Percentiles rank a stretch among this genome's conserved stretches.
These are phyloP conservation scores for Carcharodon carcharias DNA, from an alignment of 2,797 vertebrate species.

Conservation along the genomic window DNA sequence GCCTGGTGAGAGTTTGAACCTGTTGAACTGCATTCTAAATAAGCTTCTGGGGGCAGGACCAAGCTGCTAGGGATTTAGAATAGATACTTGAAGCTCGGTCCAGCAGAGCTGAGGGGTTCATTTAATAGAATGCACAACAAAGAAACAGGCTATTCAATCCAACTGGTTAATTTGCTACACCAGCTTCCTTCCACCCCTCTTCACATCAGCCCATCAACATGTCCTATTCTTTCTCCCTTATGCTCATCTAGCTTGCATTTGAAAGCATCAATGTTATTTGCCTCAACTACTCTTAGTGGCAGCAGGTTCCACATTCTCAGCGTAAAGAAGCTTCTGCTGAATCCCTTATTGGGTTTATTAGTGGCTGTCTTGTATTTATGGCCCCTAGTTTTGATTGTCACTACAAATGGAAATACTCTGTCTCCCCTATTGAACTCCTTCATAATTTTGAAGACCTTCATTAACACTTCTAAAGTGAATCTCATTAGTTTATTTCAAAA, in stretches of 20 bases:
- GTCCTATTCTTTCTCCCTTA: background rate
- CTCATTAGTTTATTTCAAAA: conserved; percentile 4
- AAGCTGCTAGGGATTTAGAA: background rate
- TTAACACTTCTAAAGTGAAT: background rate
- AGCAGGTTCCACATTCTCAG: background rate
- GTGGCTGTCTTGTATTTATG: background rate
- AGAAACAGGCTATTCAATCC: background rate
- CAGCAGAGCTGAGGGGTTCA: background rate
- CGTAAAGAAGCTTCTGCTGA: background rate
- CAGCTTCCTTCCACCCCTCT: background rate
- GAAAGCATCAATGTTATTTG: background rate
- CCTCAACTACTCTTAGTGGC: background rate
- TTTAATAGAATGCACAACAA: background rate
- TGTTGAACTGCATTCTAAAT: background rate
- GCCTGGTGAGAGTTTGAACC: conserved; percentile 45
- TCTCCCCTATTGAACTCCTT: background rate
- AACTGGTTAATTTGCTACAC: background rate
- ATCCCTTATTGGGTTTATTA: background rate
- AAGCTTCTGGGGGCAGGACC: background rate
- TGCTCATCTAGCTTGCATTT: background rate
- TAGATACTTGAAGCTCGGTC: background rate
- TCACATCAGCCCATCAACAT: background rate
- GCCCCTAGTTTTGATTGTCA: no score
- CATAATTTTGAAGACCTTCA: background rate
- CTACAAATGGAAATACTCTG: background rate